Base-by-base conservation (phyloP, 2,888 invertebrate species). In the Cephus pulcher region DNA sequence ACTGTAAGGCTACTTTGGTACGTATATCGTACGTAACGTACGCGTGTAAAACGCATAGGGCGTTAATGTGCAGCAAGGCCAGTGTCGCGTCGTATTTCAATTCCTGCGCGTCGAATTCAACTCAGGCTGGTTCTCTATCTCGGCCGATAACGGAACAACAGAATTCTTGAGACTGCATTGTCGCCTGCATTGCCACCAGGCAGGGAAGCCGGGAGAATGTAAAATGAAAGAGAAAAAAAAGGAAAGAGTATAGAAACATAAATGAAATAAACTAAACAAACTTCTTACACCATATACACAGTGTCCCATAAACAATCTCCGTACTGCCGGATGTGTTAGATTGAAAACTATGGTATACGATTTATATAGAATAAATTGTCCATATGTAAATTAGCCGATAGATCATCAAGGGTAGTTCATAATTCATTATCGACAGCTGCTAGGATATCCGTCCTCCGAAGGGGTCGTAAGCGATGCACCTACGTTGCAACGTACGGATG, bases 391-490 rank as follows among this genome's bases (percentile, higher is more conserved):
- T 78, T 75, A 78, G 78, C 68, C 78, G 69, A 78, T 78, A 78
- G 75, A 78, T 78, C 78, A 78, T 69, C 34, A 75, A 78, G 68
- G 73, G 75, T 73, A 33, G 12, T 33, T 78, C 75, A 73, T 80
- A 85, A 86, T 87, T 85, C 86, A 86, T 86, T 87, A 87, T 86
- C 87, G 86, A 84, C 87, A 87, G 87, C 87, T 87, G 87, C 84
- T 82, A 84, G 84, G 84, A 80, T 81, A 81, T 81, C 82, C 78
- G 81, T 80, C 79, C 80, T 79, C 78, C 80, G 23, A 56, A 56
- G 23, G 23, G 56, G 23, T 23, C 56, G 56, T 3, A 56, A 23
- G 56, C 9, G 56, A 56, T 56, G 56, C 56, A 56, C 56, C 56
- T 56, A 56, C 23, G 56, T 56, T 56, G 23, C 56, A 56, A 56